These are phyloP conservation scores for Panurus biarmicus DNA, from an alignment of 2,113 vertebrate species.

Conservation along the genomic window DNA sequence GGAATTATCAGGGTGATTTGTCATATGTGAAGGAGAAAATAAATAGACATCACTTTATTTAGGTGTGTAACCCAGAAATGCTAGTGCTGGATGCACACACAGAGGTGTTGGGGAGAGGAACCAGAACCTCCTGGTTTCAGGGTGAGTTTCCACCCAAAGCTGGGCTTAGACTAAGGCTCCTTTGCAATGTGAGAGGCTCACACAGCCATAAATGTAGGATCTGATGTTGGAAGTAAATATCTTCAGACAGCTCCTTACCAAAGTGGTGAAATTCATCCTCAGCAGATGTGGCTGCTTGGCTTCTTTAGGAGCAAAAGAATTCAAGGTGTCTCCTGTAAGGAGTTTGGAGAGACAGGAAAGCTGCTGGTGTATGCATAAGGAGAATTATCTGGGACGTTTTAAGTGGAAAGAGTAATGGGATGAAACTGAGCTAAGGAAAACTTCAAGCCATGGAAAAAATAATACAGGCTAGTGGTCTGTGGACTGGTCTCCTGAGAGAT, in stretches of 20 bases:
- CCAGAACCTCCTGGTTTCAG: not conserved
- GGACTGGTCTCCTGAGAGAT: not conserved
- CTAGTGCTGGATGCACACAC: not conserved
- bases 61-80: not conserved
- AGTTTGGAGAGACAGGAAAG: not conserved
- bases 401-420: not conserved
- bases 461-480: not conserved
- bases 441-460: not conserved
- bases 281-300: not conserved
- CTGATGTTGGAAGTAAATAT: not conserved
- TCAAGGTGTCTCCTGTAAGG: not conserved
- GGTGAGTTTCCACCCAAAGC: not conserved
- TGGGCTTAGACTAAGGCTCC: not conserved
- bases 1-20: conserved; percentile 15
- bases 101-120: not conserved
- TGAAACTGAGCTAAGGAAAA: conserved; percentile 23
- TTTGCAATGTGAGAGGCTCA: not conserved
- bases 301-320: not conserved
- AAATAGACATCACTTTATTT: not conserved
- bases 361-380: not conserved
- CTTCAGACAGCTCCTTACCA: not conserved
- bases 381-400: conserved; percentile 2
- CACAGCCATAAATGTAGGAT: not conserved
- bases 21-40: not conserved
- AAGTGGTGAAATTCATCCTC: not conserved